Percentiles rank a stretch among this genome's conserved stretches.
phyloP scores from a whole-genome alignment of 2,888 invertebrate species.

The Lathronympha strigana region DNA sequence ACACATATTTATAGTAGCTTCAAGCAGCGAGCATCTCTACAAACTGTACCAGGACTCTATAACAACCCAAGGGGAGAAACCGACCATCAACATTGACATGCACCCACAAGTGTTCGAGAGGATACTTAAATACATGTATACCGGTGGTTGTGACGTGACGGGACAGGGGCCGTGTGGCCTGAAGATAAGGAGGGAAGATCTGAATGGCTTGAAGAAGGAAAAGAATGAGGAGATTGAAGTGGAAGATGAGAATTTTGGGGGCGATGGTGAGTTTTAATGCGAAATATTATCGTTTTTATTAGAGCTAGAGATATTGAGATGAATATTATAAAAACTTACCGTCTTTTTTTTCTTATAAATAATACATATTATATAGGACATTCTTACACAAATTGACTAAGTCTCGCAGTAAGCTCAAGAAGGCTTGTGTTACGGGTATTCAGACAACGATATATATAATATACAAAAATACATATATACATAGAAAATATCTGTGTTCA shows the following conservation, averaged over 20 bases:
- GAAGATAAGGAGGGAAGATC: constrained; percentile 75
- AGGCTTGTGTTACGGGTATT: no score
- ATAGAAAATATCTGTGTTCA: no score
- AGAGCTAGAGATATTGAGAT: no score
- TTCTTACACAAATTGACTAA: no score
- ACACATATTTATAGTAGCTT: constrained; percentile 89
- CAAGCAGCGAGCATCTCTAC: constrained; percentile 85
- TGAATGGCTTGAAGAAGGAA: constrained; percentile 61
- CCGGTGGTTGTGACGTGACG: constrained; percentile 86
- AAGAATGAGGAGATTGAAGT: constrained; percentile 55
- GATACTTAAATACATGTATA: constrained; percentile 87
- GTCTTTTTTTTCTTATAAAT: no score
- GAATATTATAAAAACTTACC: no score
- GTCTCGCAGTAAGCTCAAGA: no score
- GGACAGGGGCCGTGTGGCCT: constrained; percentile 77
- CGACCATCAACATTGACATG: constrained; percentile 77
- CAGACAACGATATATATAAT: no score
- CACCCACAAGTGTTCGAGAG: constrained; percentile 88
- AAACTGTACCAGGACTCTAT: constrained; percentile 77
- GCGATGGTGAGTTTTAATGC: constrained; percentile 60
- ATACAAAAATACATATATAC: no score
- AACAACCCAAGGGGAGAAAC: constrained; percentile 59
- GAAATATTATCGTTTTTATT: not conserved
- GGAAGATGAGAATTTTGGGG: constrained; percentile 57
- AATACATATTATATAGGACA: no score